These are phyloP conservation scores for Pseudochaenichthys georgianus DNA, from an alignment of 2,797 vertebrate genomes.

Conservation along the genomic window DNA sequence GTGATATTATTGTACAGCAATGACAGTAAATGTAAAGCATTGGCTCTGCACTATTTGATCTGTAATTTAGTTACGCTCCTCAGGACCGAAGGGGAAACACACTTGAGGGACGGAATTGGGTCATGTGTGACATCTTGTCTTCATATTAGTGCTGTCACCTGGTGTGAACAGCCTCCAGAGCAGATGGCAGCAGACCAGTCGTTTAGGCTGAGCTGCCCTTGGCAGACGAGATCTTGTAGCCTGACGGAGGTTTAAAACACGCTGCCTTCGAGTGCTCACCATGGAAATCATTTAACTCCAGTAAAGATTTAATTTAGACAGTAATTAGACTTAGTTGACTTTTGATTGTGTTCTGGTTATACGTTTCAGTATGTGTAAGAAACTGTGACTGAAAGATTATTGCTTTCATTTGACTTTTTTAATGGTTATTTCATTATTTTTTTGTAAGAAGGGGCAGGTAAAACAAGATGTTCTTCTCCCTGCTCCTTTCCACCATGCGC, in stretches of 20 bases:
- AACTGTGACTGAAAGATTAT: no score
- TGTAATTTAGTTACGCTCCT: slow-evolving; percentile 9
- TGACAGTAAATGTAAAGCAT: neutral
- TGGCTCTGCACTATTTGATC: neutral
- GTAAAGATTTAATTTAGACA: neutral
- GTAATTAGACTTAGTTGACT: no score
- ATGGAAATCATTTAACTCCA: slow-evolving; percentile 14
- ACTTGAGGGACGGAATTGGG: slow-evolving; percentile 64
- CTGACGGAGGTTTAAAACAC: slow-evolving; percentile 52
- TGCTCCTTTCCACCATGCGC: no score
- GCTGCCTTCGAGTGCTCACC: slow-evolving; percentile 26
- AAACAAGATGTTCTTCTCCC: no score
- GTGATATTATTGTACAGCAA: neutral
- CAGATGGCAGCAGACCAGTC: slow-evolving; percentile 74
- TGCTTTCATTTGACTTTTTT: no score
- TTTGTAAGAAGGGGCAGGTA: no score
- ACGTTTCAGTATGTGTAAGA: no score
- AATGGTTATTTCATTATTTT: no score
- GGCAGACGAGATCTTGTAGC: slow-evolving; percentile 64
- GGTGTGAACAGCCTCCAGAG: slow-evolving; percentile 68
- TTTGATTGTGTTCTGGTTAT: no score
- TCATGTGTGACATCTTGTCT: slow-evolving; percentile 66
- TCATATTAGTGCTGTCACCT: slow-evolving; percentile 71
- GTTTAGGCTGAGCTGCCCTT: slow-evolving; percentile 62
- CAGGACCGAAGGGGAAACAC: slow-evolving; percentile 29